These are phyloP conservation scores for Tachycineta bicolor DNA, from an alignment of 2,113 vertebrate species.

Conservation along the genomic window DNA sequence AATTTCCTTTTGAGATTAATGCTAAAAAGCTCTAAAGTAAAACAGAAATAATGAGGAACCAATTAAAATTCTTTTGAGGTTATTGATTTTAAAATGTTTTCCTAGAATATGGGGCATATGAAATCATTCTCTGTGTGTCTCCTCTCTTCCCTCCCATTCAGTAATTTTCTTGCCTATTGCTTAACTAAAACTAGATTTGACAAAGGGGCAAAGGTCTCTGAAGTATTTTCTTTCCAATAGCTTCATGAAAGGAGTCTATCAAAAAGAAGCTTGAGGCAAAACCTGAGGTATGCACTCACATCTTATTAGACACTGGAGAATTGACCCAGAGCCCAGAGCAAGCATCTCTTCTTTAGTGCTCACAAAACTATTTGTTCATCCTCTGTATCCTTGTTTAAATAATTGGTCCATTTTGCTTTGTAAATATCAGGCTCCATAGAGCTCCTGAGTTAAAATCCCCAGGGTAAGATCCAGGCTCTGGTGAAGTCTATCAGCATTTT, in stretches of 20 bases:
- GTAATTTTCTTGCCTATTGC: neutral
- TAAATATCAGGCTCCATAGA: neutral
- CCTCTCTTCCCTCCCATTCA: neutral
- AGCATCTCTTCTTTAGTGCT: neutral
- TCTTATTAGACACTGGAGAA: neutral
- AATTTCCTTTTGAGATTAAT: neutral
- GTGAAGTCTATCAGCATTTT: neutral
- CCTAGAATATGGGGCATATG: neutral
- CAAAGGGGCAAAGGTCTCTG: neutral
- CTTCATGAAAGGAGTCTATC: neutral
- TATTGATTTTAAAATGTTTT: neutral
- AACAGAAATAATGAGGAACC: neutral
- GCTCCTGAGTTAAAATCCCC: neutral
- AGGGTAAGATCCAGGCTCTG: neutral
- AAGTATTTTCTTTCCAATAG: neutral
- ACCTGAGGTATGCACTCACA: neutral
- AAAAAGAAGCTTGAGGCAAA: neutral
- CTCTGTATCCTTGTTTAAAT: neutral
- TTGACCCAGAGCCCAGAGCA: neutral
- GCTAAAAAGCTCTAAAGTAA: neutral
- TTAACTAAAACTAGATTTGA: neutral
- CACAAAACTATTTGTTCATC: neutral
- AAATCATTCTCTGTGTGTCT: neutral
- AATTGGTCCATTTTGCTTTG: conserved; percentile 8
- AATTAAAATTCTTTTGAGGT: neutral